Percentiles rank a stretch among this genome's conserved stretches.
Conservation (phyloP, 1,140 invertebrate species). For the Bathynomus jamesi region DNA sequence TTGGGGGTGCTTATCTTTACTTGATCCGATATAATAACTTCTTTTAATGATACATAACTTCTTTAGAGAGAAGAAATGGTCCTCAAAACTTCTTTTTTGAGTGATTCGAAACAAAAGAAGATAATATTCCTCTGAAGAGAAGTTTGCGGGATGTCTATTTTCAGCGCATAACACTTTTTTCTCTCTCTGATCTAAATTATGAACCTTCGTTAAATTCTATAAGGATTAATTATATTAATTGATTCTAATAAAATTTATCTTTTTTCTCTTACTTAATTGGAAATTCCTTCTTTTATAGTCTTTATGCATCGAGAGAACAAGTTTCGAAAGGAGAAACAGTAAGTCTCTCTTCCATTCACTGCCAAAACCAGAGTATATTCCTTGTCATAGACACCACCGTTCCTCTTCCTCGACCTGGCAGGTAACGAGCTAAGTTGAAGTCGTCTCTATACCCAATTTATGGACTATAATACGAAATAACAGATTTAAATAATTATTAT, state of each 20-base stretch:
- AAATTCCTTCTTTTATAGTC: conserved; percentile 26
- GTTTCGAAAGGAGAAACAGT: conserved; percentile 51
- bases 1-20: too few relatives aligned
- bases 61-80: too few relatives aligned
- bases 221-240: too few relatives aligned
- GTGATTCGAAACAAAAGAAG: too few relatives aligned
- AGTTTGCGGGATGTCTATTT: neutral
- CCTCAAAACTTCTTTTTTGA: too few relatives aligned
- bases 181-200: too few relatives aligned
- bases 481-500: neutral
- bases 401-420: conserved; percentile 45
- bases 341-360: conserved; percentile 50
- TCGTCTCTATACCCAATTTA: conserved; percentile 10
- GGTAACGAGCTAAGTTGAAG: too few relatives aligned
- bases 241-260: too few relatives aligned
- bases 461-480: conserved; percentile 1
- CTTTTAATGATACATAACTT: too few relatives aligned
- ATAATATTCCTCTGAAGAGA: neutral
- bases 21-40: too few relatives aligned
- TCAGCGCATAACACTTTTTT: neutral
- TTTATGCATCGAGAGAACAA: conserved; percentile 53
- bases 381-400: conserved; percentile 57
- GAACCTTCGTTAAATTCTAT: too few relatives aligned
- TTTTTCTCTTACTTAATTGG: too few relatives aligned
- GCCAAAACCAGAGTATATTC: conserved; percentile 53